These are phyloP conservation scores for Achlya flavicornis DNA, from an alignment of 2,888 invertebrate genomes.

Conservation along the genomic window DNA sequence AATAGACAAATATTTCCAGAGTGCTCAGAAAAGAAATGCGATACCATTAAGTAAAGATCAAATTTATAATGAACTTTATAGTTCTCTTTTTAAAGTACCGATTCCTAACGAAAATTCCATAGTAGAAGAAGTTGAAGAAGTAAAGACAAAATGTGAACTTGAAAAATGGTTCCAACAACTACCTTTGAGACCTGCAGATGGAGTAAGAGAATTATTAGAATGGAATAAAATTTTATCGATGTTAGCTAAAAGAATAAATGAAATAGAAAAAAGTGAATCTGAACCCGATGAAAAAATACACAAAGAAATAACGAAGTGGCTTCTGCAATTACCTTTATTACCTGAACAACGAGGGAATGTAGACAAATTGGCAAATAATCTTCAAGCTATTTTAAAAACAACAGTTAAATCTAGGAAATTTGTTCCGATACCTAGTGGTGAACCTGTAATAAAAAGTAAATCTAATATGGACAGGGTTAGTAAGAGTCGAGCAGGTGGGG, in stretches of 20 bases:
- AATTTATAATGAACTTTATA: constrained; percentile 57
- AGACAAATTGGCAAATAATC: constrained; percentile 40
- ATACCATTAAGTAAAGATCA: constrained; percentile 50
- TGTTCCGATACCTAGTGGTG: constrained; percentile 24
- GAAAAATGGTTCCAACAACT: constrained; percentile 59
- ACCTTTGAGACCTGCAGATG: constrained; percentile 43
- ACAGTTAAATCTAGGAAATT: constrained; percentile 49
- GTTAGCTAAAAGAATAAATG: constrained; percentile 55
- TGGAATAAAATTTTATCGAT: constrained; percentile 54
- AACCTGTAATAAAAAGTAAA: constrained; percentile 13
- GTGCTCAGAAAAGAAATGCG: constrained; percentile 49
- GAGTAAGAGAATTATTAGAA: constrained; percentile 45
- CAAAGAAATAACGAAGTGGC: constrained; percentile 58
- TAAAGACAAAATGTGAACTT: constrained; percentile 63
- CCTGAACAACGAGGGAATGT: constrained; percentile 36
- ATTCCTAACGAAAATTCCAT: constrained; percentile 52
- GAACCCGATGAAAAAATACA: constrained; percentile 45
- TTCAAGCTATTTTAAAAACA: constrained; percentile 48
- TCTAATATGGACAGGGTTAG: constrained; percentile 27
- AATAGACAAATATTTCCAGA: constrained; percentile 52
- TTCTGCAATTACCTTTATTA: constrained; percentile 52
- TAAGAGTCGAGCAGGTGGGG: constrained; percentile 20
- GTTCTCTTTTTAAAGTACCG: constrained; percentile 55
- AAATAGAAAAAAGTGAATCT: constrained; percentile 50
- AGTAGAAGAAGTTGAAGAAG: constrained; percentile 55